Conservation (phyloP, 2,888 invertebrate species). For the Synergus itoensis region DNA sequence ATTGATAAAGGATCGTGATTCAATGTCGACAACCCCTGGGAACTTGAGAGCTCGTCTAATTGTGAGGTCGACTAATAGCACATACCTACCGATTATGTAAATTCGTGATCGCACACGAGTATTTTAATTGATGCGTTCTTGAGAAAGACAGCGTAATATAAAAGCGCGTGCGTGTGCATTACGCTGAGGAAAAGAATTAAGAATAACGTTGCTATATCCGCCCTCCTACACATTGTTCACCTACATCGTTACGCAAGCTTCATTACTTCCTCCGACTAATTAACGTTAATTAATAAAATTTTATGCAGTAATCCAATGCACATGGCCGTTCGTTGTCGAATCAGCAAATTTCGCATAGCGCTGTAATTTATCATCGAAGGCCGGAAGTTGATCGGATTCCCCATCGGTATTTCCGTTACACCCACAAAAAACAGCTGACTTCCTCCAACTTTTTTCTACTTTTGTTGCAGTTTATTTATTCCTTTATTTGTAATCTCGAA, state of each 20-base stretch:
- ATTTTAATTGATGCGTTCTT: constrained; percentile 39
- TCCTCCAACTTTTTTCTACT: background rate
- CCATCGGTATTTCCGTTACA: constrained; percentile 15
- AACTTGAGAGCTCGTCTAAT: constrained; percentile 29
- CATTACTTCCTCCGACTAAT: constrained; percentile 40
- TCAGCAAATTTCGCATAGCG: constrained; percentile 4
- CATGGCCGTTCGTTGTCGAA: constrained; percentile 3
- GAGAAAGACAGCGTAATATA: constrained; percentile 28
- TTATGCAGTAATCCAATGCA: constrained; percentile 29
- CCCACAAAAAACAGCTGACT: constrained; percentile 2
- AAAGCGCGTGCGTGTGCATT: constrained; percentile 27
- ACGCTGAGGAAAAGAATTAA: background rate
- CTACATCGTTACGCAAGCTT: constrained; percentile 40
- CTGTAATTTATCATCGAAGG: constrained; percentile 34
- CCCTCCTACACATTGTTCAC: constrained; percentile 40
- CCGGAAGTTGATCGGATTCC: constrained; percentile 24
- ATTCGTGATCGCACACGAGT: constrained; percentile 30
- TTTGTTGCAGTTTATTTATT: constrained; percentile 11
- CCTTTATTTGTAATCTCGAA: constrained; percentile 2
- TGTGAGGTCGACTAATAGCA: constrained; percentile 34
- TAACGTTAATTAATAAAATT: constrained; percentile 36
- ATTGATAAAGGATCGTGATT: background rate
- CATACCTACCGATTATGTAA: constrained; percentile 32
- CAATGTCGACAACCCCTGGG: constrained; percentile 39
- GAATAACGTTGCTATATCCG: constrained; percentile 39